Evolutionary conservation across 1,140 invertebrate species (phyloP), one percentile per base, ranked within the genome.

Genomic region (Oedothorax gibbosus): DNA sequence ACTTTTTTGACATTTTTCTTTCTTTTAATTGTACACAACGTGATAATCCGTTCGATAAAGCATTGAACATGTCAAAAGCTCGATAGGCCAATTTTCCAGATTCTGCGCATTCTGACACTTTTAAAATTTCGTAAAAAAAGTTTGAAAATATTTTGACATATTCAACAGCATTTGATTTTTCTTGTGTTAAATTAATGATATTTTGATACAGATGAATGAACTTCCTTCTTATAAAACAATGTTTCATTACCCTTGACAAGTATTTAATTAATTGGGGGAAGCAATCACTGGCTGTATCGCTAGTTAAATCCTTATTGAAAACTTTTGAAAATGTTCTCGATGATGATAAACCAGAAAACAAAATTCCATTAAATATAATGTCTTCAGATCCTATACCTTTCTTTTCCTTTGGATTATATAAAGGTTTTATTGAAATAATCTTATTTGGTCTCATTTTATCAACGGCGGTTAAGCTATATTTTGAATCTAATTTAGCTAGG

Each of bases 61-160:
- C 77, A 56, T 79, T 79, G 12, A 79, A 79, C 62, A 79, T 68
- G 18, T 79, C 77, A 56, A 79, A 66, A 11, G 77, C 77, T 68
- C 49, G 20, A 66, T 66, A 79, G 9, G 77, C 35, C 53, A 79
- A 51, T 57, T 68, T 79, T 10, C 68, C 64, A 56, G 77, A 66
- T 20, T 79, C 64, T 14, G 51, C 51, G 53, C 77, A 79, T 21
- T 66, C 50, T 21, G 77, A 79, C 11, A 65, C 49, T 15, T 79
- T 79, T 14, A 81, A 49, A 11, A 71, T 81, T n/a, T 71, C 66
- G 51, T 71, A 69, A 11, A 60, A 50, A 21, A 81, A 81, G 15
- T 81, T 49, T 7, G 78, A 50, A 21, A 81, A 81, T 71, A 81
- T 49, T 71, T 81, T 71, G 7, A 60, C 78, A 60, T 81, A 81